Conservation (phyloP, 2,113 vertebrate genomes). For the Artemisiospiza belli region DNA sequence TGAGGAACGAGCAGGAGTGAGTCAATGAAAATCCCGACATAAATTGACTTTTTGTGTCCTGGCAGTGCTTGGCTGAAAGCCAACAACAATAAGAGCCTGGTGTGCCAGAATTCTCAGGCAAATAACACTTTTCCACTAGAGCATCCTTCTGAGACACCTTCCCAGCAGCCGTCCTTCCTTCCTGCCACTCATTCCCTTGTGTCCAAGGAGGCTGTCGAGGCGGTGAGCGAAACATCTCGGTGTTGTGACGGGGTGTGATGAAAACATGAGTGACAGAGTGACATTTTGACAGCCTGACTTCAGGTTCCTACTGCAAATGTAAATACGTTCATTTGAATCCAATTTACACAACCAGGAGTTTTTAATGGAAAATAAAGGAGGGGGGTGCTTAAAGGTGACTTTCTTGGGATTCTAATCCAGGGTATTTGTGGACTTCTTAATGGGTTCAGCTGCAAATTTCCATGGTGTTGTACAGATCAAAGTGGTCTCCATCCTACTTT, state of each 20-base stretch:
- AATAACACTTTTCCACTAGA: conserved; percentile 29
- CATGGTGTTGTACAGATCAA: background rate
- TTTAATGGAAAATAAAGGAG: conserved; percentile 15
- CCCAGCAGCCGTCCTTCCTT: conserved; percentile 22
- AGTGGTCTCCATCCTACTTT: background rate
- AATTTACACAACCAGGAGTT: conserved; percentile 10
- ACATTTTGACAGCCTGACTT: conserved; percentile 63
- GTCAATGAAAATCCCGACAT: background rate
- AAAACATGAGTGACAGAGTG: conserved; percentile 65
- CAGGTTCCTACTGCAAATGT: conserved; percentile 54
- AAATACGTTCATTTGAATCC: conserved; percentile 67
- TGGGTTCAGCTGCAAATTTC: background rate
- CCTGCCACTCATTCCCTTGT: conserved; percentile 35
- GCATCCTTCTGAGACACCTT: conserved; percentile 6
- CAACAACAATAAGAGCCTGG: conserved; percentile 19
- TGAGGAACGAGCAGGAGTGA: background rate
- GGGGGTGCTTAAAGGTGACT: conserved; percentile 20
- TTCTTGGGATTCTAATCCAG: background rate
- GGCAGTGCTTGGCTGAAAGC: conserved; percentile 43
- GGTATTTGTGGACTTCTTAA: background rate
- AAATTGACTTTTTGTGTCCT: conserved; percentile 58
- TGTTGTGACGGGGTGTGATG: conserved; percentile 46
- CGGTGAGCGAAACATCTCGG: background rate
- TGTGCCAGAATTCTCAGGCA: conserved; percentile 39
- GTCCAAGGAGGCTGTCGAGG: conserved; percentile 34